A percentile compares a stretch with the other conserved stretches of the same genome.
phyloP scores from a whole-genome alignment of 2,797 vertebrate genomes.

The Varecia variegata region DNA sequence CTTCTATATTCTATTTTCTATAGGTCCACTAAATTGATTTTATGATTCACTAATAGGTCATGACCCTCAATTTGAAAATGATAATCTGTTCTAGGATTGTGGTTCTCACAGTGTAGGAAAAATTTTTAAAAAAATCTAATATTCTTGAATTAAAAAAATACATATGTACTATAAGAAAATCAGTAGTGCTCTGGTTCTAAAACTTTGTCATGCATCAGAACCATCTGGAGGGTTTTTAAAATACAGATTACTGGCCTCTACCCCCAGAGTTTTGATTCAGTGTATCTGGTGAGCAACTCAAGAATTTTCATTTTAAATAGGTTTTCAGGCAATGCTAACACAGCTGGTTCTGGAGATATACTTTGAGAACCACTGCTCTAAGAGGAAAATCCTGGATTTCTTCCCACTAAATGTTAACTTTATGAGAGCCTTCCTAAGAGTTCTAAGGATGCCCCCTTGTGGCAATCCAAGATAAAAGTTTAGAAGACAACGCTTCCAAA shows the following conservation, averaged over 20 bases:
- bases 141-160: not conserved
- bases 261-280: not conserved
- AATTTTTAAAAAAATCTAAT: not conserved
- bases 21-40: not conserved
- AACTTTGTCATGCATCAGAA: not conserved
- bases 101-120: not conserved
- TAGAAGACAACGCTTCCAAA: not conserved
- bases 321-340: not conserved
- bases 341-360: not conserved
- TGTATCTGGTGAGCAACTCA: not conserved
- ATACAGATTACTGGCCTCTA: not conserved
- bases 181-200: not conserved
- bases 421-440: not conserved
- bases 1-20: not conserved
- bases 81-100: not conserved
- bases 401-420: not conserved
- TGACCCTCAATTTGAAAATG: not conserved
- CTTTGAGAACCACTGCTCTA: not conserved
- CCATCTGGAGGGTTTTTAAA: not conserved
- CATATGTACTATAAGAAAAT: not conserved
- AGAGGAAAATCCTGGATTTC: not conserved
- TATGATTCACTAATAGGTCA: not conserved
- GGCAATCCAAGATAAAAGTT: not conserved
- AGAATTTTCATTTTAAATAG: not conserved
- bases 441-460: slow-evolving; percentile 61